Base-by-base conservation (phyloP, 2,113 vertebrate genomes). In the Crypturellus undulatus region DNA sequence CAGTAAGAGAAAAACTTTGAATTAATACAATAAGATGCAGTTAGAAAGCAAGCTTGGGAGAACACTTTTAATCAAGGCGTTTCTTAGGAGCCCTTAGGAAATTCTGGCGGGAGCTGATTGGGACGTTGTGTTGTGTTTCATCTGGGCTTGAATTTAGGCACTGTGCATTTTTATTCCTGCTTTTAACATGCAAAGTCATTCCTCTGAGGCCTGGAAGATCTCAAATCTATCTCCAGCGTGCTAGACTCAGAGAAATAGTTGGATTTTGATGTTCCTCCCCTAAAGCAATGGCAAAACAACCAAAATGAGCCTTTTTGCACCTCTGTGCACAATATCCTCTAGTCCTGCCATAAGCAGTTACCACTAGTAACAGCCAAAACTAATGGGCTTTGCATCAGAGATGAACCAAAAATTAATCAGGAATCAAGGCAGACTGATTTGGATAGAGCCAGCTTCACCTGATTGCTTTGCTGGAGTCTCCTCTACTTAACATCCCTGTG, bases 1-100 rank as follows among this genome's bases (percentile, higher is more conserved):
- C 84, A 94, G 28, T 84, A 89, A 79, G 84, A 93, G 92, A 90
- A 96, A 96, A 94, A 94, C 73, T 96, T 95, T 92, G 95, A 96
- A 96, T 96, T 95, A 97, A 96, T 89, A 93, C 69, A 95, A 89
- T 96, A 47, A 94, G 88, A 36, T 79, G 51, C 83, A 90, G 84
- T 67, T 70, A 77, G 77, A 40, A 78, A 94, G 72, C 25, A 64
- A 94, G 81, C 38, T 92, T 92, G 92, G 75, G 13, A 51, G 15
- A 68, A 43, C 34, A 79, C 72, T 43, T 95, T 94, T 69, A 79
- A 51, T 68, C 87, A 93, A 60, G 80, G 70, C 42, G 52, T 20
- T 93, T 58, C 62, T 86, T 32, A 54, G 0, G 1, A 67, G 81
- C 58, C 54, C 21, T 83, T 36, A 51, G 4, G 63, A 79, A 89